Percentiles rank a stretch among this genome's conserved stretches.
Conservation (phyloP, 2,888 invertebrate genomes). For the Cephus runcator region DNA sequence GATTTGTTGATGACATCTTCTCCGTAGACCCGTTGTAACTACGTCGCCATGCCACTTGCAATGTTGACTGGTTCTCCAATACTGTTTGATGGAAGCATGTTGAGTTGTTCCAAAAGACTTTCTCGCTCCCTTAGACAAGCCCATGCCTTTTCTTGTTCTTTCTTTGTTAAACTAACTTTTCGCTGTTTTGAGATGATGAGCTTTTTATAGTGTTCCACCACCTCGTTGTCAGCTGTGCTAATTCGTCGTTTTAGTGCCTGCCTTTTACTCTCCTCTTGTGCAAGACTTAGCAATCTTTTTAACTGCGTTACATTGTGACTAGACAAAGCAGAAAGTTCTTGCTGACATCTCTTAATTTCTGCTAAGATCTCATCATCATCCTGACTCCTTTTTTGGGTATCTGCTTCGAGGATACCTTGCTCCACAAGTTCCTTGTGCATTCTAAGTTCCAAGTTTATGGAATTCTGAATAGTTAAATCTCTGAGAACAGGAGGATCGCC, state of each 20-base stretch:
- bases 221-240: constrained; percentile 77
- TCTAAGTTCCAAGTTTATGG: constrained; percentile 83
- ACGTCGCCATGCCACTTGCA: constrained; percentile 1
- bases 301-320: constrained; percentile 84
- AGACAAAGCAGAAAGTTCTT: constrained; percentile 80
- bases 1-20: background rate
- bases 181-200: constrained; percentile 83
- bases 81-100: constrained; percentile 55
- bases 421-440: constrained; percentile 88
- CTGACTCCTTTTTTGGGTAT: constrained; percentile 66
- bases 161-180: constrained; percentile 80
- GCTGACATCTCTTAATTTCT: constrained; percentile 89
- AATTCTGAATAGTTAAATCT: constrained; percentile 71
- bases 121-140: constrained; percentile 58
- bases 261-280: constrained; percentile 82
- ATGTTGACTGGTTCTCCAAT: constrained; percentile 50
- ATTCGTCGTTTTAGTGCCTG: constrained; percentile 83
- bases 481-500: constrained; percentile 72
- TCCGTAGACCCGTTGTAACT: background rate
- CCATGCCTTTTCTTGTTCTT: constrained; percentile 85
- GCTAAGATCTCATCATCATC: constrained; percentile 88
- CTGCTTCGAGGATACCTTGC: constrained; percentile 83
- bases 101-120: constrained; percentile 57
- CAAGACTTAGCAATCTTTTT: constrained; percentile 74
- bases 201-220: constrained; percentile 86